Percentiles rank a stretch among this genome's conserved stretches.
Conservation (phyloP, 1,140 invertebrate genomes). For the Potamilus streckersoni region DNA sequence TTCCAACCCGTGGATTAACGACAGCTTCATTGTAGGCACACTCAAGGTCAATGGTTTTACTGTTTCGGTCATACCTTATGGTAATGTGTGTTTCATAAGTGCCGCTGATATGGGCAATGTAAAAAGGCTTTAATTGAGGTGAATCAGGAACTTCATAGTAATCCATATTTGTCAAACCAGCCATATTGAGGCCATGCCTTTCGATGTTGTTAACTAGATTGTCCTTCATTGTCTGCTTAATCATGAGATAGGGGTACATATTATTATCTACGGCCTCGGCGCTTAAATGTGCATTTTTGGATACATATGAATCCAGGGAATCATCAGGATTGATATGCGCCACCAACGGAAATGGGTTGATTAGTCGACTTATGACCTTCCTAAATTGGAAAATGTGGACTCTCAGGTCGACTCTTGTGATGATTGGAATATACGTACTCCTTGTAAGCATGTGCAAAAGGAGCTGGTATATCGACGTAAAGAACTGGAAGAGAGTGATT, state of each 20-base stretch:
- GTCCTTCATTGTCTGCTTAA: conserved; percentile 9
- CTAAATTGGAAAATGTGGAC: conserved; percentile 16
- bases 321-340: conserved; percentile 1
- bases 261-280: conserved; percentile 6
- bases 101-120: no score
- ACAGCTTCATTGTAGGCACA: no score
- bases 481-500: conserved; percentile 10
- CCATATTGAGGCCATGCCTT: conserved; percentile 8
- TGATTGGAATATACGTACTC: conserved; percentile 1
- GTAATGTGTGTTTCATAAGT: no score
- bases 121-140: no score
- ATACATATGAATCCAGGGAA: conserved; percentile 1
- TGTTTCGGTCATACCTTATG: no score
- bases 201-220: conserved; percentile 6
- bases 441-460: conserved; percentile 5
- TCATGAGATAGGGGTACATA: conserved; percentile 6
- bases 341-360: conserved; percentile 13
- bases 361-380: conserved; percentile 5
- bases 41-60: no score
- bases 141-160: no score
- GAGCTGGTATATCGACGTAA: conserved; percentile 1
- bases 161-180: no score
- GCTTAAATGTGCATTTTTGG: neutral
- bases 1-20: no score
- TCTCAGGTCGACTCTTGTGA: conserved; percentile 17